These are phyloP conservation scores for Harpegnathos saltator DNA, from an alignment of 1,140 invertebrate species.

Conservation along the genomic window DNA sequence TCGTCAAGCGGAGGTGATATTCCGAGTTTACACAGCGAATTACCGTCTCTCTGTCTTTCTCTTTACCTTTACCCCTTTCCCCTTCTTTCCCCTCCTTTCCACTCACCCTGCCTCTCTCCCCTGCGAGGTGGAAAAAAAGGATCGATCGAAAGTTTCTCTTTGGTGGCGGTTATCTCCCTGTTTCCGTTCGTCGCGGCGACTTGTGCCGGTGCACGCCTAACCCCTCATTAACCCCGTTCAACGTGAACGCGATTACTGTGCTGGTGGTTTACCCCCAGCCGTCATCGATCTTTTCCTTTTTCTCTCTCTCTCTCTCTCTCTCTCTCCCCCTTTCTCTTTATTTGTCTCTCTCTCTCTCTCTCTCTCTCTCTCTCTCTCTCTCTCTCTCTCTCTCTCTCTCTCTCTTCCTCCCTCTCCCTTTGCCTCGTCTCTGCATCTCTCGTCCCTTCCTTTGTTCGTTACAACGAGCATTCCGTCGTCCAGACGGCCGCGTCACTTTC, in stretches of 20 bases:
- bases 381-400: slow-evolving; percentile 15
- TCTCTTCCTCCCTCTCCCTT: slow-evolving; percentile 16
- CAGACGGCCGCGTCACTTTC: slow-evolving; percentile 74
- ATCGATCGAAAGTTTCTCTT: slow-evolving; percentile 67
- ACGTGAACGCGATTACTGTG: slow-evolving; percentile 43
- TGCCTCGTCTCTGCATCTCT: not conserved
- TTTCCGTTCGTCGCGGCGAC: slow-evolving; percentile 36
- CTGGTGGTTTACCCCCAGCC: not conserved
- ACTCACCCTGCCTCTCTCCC: too few species aligned
- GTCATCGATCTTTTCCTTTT: slow-evolving; percentile 42
- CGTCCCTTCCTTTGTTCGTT: slow-evolving; percentile 51
- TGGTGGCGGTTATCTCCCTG: slow-evolving; percentile 58
- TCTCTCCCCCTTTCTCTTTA: slow-evolving; percentile 9
- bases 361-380: slow-evolving; percentile 36
- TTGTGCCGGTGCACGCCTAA: slow-evolving; percentile 56
- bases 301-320: slow-evolving; percentile 15
- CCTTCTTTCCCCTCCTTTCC: too few species aligned
- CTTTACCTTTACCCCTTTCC: too few species aligned
- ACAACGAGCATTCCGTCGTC: slow-evolving; percentile 40
- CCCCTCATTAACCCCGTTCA: slow-evolving; percentile 78
- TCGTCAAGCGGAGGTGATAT: not conserved
- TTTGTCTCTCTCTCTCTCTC: not conserved
- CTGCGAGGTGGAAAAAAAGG: slow-evolving; percentile 2
- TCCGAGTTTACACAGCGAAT: slow-evolving; percentile 45
- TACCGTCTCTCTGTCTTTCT: not conserved